Conservation (phyloP, 2,113 vertebrate genomes). For the Myocastor coypus region DNA sequence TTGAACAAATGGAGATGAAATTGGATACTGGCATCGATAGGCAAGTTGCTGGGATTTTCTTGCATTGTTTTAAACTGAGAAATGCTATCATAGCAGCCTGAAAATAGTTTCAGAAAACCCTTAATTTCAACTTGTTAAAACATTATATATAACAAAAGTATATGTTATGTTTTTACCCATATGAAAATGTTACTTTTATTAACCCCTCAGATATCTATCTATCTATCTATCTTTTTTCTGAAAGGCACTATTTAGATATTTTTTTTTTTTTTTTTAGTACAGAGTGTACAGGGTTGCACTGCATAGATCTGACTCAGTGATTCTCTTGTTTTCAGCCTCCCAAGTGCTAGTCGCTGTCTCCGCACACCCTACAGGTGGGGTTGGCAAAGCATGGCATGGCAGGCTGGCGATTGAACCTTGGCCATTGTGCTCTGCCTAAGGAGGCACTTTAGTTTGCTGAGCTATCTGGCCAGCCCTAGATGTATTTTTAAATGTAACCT, state of each 20-base stretch:
- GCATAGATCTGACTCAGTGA: no score
- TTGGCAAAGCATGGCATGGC: no score
- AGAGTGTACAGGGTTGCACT: no score
- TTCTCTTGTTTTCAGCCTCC: no score
- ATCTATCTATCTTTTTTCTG: no score
- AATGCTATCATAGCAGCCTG: background rate
- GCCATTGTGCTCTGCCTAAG: no score
- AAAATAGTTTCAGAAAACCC: constrained; percentile 16
- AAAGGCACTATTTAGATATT: constrained; percentile 5
- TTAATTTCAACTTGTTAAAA: constrained; percentile 21
- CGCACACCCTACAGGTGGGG: no score
- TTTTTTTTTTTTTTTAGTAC: background rate
- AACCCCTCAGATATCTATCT: no score
- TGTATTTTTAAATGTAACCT: constrained; percentile 37
- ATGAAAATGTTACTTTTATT: constrained; percentile 33
- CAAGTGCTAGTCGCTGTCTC: no score
- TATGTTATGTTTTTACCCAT: background rate
- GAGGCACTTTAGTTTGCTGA: no score
- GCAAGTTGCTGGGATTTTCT: constrained; percentile 86
- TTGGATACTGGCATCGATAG: constrained; percentile 98
- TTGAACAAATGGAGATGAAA: constrained; percentile 99
- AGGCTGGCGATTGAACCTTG: no score
- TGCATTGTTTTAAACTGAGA: background rate
- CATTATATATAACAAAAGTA: background rate
- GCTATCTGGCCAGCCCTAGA: background rate